Evolutionary conservation across 2,113 vertebrate genomes (phyloP).

Genomic region (Macrotis lagotis): DNA sequence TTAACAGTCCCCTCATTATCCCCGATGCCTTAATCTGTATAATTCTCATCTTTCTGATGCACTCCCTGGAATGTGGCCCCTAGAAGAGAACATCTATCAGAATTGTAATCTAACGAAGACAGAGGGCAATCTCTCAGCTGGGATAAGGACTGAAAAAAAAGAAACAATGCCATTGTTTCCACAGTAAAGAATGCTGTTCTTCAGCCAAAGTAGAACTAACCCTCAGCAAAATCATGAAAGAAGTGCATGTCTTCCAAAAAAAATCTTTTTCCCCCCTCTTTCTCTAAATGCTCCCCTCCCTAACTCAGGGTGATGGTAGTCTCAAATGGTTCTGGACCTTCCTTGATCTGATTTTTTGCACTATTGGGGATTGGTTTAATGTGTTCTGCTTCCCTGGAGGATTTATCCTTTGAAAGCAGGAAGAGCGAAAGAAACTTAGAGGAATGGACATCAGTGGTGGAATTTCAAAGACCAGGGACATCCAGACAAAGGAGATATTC

Average conservation of each 20-base stretch:
- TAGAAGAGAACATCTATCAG: background rate
- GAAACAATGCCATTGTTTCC: background rate
- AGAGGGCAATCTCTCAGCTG: background rate
- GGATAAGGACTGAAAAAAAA: background rate
- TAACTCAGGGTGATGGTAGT: background rate
- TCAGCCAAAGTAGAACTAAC: background rate
- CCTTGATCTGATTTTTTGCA: background rate
- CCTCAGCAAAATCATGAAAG: background rate
- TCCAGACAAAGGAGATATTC: background rate
- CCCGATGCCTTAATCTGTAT: background rate
- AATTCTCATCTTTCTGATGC: background rate
- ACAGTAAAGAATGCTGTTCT: background rate
- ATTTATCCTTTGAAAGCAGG: background rate
- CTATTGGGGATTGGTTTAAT: background rate
- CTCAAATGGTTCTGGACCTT: background rate
- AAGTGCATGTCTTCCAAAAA: background rate
- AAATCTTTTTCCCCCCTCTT: background rate
- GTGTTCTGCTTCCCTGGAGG: background rate
- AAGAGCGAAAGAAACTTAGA: background rate
- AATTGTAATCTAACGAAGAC: background rate
- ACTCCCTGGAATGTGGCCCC: background rate
- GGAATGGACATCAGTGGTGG: background rate
- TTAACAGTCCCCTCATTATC: background rate
- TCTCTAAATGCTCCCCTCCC: background rate
- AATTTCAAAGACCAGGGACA: background rate